Evolutionary conservation across 64 coral and sea anemone genomes (phyloP), one percentile per base, ranked within the genome.

Genomic region (Actinia tenebrosa): DNA sequence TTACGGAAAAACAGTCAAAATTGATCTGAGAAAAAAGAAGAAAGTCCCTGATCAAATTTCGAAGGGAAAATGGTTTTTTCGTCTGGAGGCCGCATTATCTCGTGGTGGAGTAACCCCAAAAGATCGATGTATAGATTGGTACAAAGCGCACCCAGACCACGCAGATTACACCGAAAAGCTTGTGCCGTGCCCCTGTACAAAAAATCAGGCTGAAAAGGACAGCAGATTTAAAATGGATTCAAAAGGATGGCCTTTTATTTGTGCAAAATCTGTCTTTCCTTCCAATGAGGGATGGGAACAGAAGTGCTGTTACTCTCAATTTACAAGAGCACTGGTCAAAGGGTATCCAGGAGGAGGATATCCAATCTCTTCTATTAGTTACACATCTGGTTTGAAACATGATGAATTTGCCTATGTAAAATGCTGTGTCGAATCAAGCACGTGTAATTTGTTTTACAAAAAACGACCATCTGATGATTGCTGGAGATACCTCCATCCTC

Each of bases 301-400:
- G 20, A 87, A 82, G 11, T 92, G 90, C 46, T 92, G 90, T 50
- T 92, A 92, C 61, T 72, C 66, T 16, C 3, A 68, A 56, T 6
- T 53, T 53, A 52, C 13, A 71, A 45, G 79, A 30, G 60, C 58
- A 22, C 53, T 92, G 43, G 79, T 87, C 4, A 45, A 82, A 64
- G 79, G 85, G 13, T 83, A 45, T 53, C 90, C 85, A 68, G 44
- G 64, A 3, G 90, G 85, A 2, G 90, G 90, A 42, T 75, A 75
- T 75, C 69, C 69, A 10, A 30, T 30, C 69, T 42, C 69, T 75
- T 15, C 69, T 3, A 26, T 16, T 0, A 75, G 8, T 61, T 16
- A 69, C 6, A 30, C 10, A 7, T 0, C 10, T 10, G 10, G 26
- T 3, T 20, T 44, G 43, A 86, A 43, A 66, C 69, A 68, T 4